Conservation (phyloP, 23 tunicate genomes). For the Halocynthia roretzi region DNA sequence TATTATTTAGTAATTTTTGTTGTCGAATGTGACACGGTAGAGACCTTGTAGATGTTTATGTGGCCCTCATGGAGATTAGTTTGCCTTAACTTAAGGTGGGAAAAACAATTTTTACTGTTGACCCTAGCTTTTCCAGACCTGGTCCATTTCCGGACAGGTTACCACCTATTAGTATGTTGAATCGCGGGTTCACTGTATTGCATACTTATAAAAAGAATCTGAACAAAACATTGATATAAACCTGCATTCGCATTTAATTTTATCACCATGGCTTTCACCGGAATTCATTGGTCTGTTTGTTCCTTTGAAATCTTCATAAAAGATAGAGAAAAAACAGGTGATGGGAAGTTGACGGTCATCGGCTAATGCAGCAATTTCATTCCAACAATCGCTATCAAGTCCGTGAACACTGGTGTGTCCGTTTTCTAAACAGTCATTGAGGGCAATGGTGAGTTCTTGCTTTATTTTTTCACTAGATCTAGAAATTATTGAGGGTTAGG, state of each 20-base stretch:
- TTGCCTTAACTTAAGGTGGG: neutral
- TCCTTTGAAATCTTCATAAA: conserved; percentile 8
- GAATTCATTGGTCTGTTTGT: conserved; percentile 3
- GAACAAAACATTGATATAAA: no score
- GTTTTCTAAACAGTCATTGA: conserved; percentile 49
- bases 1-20: no score
- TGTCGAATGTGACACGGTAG: no score
- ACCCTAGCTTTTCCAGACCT: no score
- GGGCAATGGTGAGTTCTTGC: conserved; percentile 28
- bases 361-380: conserved; percentile 57
- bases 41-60: neutral
- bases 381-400: conserved; percentile 45
- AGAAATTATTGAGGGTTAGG: neutral
- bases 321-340: conserved; percentile 23
- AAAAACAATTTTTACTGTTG: no score
- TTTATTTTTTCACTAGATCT: conserved; percentile 33
- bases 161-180: neutral
- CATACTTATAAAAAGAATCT: no score
- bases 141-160: neutral
- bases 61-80: neutral
- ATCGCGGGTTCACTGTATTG: neutral
- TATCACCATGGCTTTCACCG: conserved; percentile 13
- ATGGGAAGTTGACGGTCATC: conserved; percentile 49
- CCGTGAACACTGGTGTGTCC: conserved; percentile 89
- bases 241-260: neutral